Evolutionary conservation across 2,797 vertebrate genomes (phyloP).

Genomic region (Sebastes matsubarae): DNA sequence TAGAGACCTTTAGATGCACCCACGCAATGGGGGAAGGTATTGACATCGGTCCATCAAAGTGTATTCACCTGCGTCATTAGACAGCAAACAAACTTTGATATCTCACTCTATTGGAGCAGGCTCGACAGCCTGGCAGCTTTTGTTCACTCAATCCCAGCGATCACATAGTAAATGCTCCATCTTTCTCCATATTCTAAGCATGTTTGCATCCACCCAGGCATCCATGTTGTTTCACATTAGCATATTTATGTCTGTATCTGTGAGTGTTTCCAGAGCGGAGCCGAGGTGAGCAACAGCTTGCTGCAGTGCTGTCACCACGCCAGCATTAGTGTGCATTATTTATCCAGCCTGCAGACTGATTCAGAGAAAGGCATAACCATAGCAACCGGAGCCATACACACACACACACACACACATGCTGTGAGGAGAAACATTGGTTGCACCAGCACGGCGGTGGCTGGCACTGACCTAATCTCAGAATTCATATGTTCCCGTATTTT

Average conservation of each 20-base stretch:
- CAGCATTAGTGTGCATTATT: slow-evolving; percentile 85
- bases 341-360: slow-evolving; percentile 80
- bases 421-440: slow-evolving; percentile 38
- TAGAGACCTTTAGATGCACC: slow-evolving; percentile 35
- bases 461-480: slow-evolving; percentile 38
- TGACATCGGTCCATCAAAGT: slow-evolving; percentile 57
- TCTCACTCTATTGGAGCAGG: slow-evolving; percentile 42
- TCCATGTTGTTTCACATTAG: slow-evolving; percentile 14
- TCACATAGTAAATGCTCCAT: not conserved
- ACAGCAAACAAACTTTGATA: slow-evolving; percentile 59
- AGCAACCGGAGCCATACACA: slow-evolving; percentile 74
- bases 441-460: slow-evolving; percentile 7
- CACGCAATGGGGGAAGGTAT: not conserved
- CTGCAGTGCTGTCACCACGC: slow-evolving; percentile 81
- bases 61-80: slow-evolving; percentile 55
- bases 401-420: slow-evolving; percentile 7
- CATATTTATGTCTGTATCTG: slow-evolving; percentile 56
- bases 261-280: slow-evolving; percentile 57
- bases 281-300: slow-evolving; percentile 81
- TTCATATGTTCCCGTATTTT: slow-evolving; percentile 35
- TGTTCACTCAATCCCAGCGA: slow-evolving; percentile 23
- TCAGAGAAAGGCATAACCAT: slow-evolving; percentile 81
- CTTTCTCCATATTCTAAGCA: not conserved
- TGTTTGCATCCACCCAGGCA: not conserved
- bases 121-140: slow-evolving; percentile 28